Base-by-base conservation (phyloP, 2,797 vertebrate genomes). In the Ceyx erithaca region DNA sequence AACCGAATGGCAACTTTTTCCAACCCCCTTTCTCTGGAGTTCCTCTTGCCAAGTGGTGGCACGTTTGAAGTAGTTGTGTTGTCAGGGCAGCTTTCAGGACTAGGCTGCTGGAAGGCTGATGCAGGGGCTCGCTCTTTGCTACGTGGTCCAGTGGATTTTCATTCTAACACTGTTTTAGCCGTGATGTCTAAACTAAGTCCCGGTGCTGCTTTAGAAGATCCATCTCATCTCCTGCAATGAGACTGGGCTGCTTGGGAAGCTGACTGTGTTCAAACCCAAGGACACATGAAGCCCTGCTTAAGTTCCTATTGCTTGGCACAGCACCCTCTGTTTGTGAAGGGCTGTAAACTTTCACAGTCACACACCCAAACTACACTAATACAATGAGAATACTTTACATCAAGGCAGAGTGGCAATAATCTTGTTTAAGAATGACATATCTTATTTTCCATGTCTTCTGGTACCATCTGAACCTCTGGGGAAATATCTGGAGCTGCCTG, bases 391-490 rank as follows among this genome's bases (percentile, higher is more conserved):
- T 7, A 26, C 70, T 96, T 85, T 31, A n/a, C 31, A 75, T 77
- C 40, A 23, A 89, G 87, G 59, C 81, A 66, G 85, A 48, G 63
- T 62, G 90, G 66, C 88, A 88, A 35, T 88, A 69, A 86, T 87
- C 87, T 76, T 35, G 10, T 93, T 92, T 73, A 69, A 88, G 73
- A 90, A 92, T 91, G 87, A 91, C 73, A 88, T 91, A 46, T 94
- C 85, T 93, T 84, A 83, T 96, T 96, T 94, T 96, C 80, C 83
- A 73, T 64, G 87, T 92, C 83, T 90, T 91, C 71, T 86, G 89
- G 71, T 91, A 77, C 80, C 92, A 93, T 96, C 95, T 88, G 95
- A 87, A 88, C 90, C 92, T 91, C 91, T 91, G 87, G 89, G 94
- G 87, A 90, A 92, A 68, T 93, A 95, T 95, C 71, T 95, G 89